A percentile compares a stretch with the other conserved stretches of the same genome.
These are phyloP conservation scores for Perccottus glenii DNA, from an alignment of 2,113 vertebrate genomes.

Conservation along the genomic window DNA sequence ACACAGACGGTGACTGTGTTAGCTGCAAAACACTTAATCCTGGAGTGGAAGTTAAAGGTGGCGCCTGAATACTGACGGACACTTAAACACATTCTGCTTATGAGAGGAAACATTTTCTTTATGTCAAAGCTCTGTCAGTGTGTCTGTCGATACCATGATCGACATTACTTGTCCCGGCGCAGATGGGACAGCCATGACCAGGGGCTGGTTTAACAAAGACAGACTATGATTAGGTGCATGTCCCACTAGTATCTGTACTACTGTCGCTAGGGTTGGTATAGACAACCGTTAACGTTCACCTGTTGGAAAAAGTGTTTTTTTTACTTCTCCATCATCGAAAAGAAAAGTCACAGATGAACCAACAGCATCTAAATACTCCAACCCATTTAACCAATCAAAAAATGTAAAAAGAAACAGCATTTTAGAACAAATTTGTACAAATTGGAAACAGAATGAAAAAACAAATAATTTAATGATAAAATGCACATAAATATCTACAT, in stretches of 20 bases:
- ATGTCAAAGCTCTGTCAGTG: conserved; percentile 35
- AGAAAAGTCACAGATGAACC: too few relatives aligned
- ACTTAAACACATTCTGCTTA: conserved; percentile 73
- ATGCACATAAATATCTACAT: too few relatives aligned
- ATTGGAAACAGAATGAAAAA: too few relatives aligned
- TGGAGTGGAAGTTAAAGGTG: conserved; percentile 66
- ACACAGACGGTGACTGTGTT: conserved; percentile 71
- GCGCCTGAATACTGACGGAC: conserved; percentile 66
- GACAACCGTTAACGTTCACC: background rate
- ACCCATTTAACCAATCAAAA: too few relatives aligned
- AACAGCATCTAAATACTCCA: too few relatives aligned
- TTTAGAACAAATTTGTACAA: too few relatives aligned
- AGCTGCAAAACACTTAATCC: conserved; percentile 70
- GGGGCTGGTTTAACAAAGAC: background rate
- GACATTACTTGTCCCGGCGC: conserved; percentile 39
- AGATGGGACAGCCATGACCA: conserved; percentile 46
- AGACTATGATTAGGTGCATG: background rate
- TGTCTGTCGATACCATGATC: conserved; percentile 57
- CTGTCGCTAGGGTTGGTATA: too few relatives aligned
- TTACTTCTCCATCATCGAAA: too few relatives aligned
- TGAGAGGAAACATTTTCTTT: conserved; percentile 66
- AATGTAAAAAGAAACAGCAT: too few relatives aligned
- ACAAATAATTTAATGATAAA: too few relatives aligned
- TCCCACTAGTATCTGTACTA: background rate
- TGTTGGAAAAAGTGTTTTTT: background rate